A percentile compares a stretch with the other conserved stretches of the same genome.
phyloP scores from a whole-genome alignment of 2,888 invertebrate genomes.

The Drosophila neonasuta region DNA sequence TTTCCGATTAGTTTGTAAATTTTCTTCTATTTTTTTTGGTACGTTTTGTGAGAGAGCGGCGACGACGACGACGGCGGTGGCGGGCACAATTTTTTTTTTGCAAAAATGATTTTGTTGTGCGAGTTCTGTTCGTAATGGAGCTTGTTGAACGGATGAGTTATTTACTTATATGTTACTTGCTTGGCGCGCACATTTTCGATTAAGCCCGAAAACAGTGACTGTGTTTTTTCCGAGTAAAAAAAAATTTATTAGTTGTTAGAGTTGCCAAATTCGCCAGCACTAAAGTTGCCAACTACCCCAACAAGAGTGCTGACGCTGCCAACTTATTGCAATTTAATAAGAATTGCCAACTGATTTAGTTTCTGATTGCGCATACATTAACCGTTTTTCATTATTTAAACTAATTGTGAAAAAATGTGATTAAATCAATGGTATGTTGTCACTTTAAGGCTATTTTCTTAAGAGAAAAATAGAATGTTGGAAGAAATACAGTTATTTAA shows the following conservation, averaged over 20 bases:
- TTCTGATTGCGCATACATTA: background rate
- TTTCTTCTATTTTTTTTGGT: constrained; percentile 23
- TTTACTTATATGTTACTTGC: constrained; percentile 11
- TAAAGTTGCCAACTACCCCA: constrained; percentile 1
- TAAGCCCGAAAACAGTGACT: constrained; percentile 43
- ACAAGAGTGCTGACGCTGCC: background rate
- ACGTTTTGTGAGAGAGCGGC: constrained; percentile 20
- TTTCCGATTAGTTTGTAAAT: constrained; percentile 17
- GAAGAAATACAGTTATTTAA: background rate
- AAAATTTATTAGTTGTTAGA: constrained; percentile 24
- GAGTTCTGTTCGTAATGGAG: constrained; percentile 12
- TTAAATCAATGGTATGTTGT: no score
- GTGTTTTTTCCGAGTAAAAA: constrained; percentile 46
- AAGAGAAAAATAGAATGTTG: background rate
- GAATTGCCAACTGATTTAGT: background rate
- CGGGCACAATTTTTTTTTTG: constrained; percentile 35
- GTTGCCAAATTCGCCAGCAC: background rate
- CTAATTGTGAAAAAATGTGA: background rate
- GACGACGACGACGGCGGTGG: constrained; percentile 12
- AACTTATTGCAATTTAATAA: background rate
- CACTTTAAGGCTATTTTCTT: background rate
- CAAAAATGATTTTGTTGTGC: constrained; percentile 52
- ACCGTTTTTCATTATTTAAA: background rate
- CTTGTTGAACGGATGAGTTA: constrained; percentile 23
- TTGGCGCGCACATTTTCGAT: constrained; percentile 50